A percentile compares a stretch with the other conserved stretches of the same genome.
Evolutionary conservation across 2,797 vertebrate genomes (phyloP).

Genomic region (Cheirogaleus major): DNA sequence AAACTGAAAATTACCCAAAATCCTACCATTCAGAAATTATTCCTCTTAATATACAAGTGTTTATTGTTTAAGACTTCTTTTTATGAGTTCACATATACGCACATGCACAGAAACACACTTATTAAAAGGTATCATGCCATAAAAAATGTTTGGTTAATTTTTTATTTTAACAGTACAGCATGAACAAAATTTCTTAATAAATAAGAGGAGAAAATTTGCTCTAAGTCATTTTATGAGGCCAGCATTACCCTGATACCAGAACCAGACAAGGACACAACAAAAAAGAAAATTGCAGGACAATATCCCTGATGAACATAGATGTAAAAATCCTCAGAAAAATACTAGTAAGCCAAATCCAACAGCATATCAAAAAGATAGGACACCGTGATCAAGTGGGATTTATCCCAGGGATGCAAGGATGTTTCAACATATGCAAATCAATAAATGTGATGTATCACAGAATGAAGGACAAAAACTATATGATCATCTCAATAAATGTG

Average conservation of each 20-base stretch:
- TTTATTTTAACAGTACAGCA: not conserved
- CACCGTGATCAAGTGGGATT: not conserved
- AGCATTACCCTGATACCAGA: not conserved
- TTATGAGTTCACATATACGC: not conserved
- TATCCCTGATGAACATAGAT: not conserved
- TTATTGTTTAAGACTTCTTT: not conserved
- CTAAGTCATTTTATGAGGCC: not conserved
- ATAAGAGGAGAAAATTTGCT: not conserved
- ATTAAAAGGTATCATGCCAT: not conserved
- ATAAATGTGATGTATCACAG: not conserved
- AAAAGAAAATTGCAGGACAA: not conserved
- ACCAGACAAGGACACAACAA: not conserved
- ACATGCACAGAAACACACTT: not conserved
- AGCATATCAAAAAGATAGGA: not conserved
- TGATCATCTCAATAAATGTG: not conserved
- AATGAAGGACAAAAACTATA: not conserved
- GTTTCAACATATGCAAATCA: not conserved
- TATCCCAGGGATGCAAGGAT: not conserved
- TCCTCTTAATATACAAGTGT: not conserved
- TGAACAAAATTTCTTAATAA: not conserved
- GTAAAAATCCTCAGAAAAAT: not conserved
- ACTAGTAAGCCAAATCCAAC: not conserved
- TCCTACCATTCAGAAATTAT: not conserved
- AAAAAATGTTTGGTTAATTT: not conserved
- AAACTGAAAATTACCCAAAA: constrained; percentile 9